Percentiles rank a stretch among this genome's conserved stretches.
Evolutionary conservation across 2,113 vertebrate genomes (phyloP).

Genomic region (Scomber scombrus): DNA sequence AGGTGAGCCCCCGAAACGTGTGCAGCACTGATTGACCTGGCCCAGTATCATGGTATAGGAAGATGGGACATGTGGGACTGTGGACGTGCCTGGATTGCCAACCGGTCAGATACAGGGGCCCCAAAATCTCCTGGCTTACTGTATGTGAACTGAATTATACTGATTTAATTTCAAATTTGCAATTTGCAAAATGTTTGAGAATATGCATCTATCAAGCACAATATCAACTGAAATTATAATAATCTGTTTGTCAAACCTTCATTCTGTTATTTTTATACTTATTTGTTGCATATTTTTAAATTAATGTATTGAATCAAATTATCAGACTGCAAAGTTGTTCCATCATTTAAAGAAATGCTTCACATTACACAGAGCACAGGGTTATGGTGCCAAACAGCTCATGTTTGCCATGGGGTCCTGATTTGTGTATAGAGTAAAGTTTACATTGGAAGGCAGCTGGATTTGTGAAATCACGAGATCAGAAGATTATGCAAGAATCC

Average conservation of each 20-base stretch:
- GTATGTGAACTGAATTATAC: background rate
- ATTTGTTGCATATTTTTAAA: background rate
- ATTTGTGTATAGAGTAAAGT: too few relatives aligned
- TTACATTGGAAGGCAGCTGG: too few relatives aligned
- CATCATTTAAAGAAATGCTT: background rate
- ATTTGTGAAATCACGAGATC: too few relatives aligned
- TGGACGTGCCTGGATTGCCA: background rate
- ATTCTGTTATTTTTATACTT: background rate
- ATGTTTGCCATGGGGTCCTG: background rate
- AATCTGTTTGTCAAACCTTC: background rate
- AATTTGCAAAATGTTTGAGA: background rate
- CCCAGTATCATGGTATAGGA: background rate
- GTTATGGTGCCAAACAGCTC: background rate
- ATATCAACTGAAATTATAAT: background rate
- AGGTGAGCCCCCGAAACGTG: conserved; percentile 8
- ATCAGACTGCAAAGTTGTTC: background rate
- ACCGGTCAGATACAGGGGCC: background rate
- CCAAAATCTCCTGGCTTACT: background rate
- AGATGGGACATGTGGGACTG: background rate
- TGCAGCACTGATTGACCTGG: conserved; percentile 12
- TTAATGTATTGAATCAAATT: background rate
- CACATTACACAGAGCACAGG: background rate
- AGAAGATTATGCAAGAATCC: too few relatives aligned
- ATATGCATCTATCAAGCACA: background rate
- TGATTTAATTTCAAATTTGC: background rate